Evolutionary conservation across 2,888 invertebrate species (phyloP).

Genomic region (Digitonthophagus gazella): DNA sequence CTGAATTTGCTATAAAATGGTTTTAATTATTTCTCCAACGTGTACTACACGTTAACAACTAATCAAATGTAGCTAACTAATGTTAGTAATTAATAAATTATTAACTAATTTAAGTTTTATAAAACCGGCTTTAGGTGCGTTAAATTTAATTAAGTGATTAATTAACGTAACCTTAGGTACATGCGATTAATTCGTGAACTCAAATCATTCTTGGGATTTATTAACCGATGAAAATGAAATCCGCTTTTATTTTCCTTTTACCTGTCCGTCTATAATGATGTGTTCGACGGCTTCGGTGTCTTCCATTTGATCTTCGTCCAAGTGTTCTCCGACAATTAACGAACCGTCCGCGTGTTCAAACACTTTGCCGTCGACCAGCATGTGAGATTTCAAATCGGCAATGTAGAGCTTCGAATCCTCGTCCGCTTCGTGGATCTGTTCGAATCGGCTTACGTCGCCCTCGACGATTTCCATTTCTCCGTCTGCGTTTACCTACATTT

Average conservation of each 20-base stretch:
- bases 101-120: no score
- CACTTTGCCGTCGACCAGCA: slow-evolving; percentile 51
- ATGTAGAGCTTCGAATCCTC: slow-evolving; percentile 54
- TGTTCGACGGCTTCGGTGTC: slow-evolving; percentile 44
- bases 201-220: no score
- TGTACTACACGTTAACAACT: background rate
- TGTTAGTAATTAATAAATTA: no score
- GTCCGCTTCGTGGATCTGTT: slow-evolving; percentile 34
- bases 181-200: no score
- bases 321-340: slow-evolving; percentile 33
- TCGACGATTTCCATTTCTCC: slow-evolving; percentile 48
- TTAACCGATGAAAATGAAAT: background rate
- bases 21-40: no score
- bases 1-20: slow-evolving; percentile 42
- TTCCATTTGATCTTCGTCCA: slow-evolving; percentile 35
- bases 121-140: no score
- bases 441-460: slow-evolving; percentile 31
- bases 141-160: background rate
- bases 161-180: no score
- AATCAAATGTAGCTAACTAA: background rate
- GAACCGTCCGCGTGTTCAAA: slow-evolving; percentile 34
- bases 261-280: slow-evolving; percentile 49
- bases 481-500: slow-evolving; percentile 41
- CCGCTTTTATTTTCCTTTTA: slow-evolving; percentile 17
- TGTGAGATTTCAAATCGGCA: slow-evolving; percentile 55